phyloP scores from a whole-genome alignment of 2,113 vertebrate genomes.

The Dromiciops gliroides region DNA sequence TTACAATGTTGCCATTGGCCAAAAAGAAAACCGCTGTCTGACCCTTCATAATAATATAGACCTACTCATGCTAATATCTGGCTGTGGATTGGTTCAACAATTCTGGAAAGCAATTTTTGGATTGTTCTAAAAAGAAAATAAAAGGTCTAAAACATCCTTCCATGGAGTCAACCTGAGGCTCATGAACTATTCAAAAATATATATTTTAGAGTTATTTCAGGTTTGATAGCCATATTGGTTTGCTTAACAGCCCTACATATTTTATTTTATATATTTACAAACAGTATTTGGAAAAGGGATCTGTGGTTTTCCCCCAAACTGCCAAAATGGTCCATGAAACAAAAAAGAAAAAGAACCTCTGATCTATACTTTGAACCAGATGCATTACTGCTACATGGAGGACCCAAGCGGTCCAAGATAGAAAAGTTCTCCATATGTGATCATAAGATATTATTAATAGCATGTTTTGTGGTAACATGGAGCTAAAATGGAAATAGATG shows the following conservation, averaged over 20 bases:
- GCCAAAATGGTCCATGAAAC: not conserved
- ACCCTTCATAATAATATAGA: not conserved
- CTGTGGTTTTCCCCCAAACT: not conserved
- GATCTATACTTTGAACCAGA: not conserved
- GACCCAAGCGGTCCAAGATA: not conserved
- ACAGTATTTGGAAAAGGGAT: not conserved
- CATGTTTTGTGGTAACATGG: not conserved
- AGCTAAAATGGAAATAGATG: not conserved
- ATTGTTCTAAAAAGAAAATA: not conserved
- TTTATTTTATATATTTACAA: not conserved
- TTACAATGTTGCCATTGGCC: not conserved
- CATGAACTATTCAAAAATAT: not conserved
- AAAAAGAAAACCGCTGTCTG: not conserved
- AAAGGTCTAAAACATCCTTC: not conserved
- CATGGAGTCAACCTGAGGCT: not conserved
- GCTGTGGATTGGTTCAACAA: not conserved
- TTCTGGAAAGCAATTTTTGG: not conserved
- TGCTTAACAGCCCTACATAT: not conserved
- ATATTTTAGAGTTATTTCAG: not conserved
- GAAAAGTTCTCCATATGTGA: not conserved
- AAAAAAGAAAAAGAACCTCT: not conserved
- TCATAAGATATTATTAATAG: not conserved
- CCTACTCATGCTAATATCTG: not conserved
- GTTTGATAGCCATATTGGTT: not conserved
- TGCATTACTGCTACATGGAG: not conserved